Evolutionary conservation across 2,888 invertebrate genomes (phyloP), one percentile per base, ranked within the genome.

Genomic region (Omphaloscelis lunosa): DNA sequence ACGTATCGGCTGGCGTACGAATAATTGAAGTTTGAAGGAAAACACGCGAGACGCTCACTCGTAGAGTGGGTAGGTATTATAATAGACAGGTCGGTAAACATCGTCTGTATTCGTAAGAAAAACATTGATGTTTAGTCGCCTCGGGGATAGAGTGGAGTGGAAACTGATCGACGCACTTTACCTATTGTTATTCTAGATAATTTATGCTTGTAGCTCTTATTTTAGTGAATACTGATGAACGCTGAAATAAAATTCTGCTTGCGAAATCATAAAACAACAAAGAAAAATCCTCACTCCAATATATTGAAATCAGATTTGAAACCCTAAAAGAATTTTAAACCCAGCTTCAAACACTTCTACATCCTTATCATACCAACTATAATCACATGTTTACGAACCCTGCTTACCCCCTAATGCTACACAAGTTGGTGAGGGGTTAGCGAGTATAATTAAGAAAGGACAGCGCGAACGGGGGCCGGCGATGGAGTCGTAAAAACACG

Each of bases 1-100:
- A 90, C 91, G 90, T 92, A 90, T 91, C 91, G 88, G 86, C 84
- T 58, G 88, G 82, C 88, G 81, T 81, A 85, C 90, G 89, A 89
- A 90, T 91, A 89, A 92, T 91, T 90, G 90, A 90, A 89, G 84
- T 87, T 88, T 85, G 85, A 83, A 86, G 84, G 88, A 89, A 91
- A 91, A 89, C 88, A 90, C 90, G 89, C 86, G 78, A 83, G 73
- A 72, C 71, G 61, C 65, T 75, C 72, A 51, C 70, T 39, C 61
- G 59, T n/a, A 59, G 73, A 70, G 71, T 68, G 66, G 66, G 80
- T 65, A 67, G 56, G 59, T 84, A 74, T 80, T 71, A 80, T 74
- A 61, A 70, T 23, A 69, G 72, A 84, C 62, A 69, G 72, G 45
- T 84, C n/a, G 84, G 84, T 84, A 84, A 82, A 84, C 59, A 84